Percentiles rank a stretch among this genome's conserved stretches.
Conservation (phyloP, 2,797 vertebrate species). For the Melanogrammus aeglefinus region DNA sequence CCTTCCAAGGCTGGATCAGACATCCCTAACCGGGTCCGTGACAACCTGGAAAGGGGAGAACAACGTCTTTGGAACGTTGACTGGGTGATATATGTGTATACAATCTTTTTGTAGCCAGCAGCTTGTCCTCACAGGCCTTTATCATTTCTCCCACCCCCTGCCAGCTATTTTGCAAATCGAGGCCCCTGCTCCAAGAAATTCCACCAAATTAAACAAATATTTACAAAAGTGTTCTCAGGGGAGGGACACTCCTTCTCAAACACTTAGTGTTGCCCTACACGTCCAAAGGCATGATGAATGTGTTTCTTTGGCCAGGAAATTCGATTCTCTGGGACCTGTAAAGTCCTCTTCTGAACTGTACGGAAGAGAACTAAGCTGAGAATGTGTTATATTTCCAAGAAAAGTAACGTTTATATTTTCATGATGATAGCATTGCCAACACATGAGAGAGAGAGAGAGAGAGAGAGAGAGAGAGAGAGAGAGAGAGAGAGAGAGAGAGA, state of each 20-base stretch:
- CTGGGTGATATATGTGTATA: neutral
- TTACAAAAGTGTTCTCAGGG: conserved; percentile 47
- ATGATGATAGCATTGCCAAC: neutral
- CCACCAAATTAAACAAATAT: conserved; percentile 60
- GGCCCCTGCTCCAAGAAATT: conserved; percentile 44
- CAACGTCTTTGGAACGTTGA: neutral
- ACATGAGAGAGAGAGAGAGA: neutral
- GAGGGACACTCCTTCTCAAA: neutral
- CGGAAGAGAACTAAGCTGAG: conserved; percentile 4
- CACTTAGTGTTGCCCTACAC: conserved; percentile 4
- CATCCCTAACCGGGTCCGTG: neutral
- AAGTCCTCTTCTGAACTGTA: conserved; percentile 3
- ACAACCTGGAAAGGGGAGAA: neutral
- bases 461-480: neutral
- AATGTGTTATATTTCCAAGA: conserved; percentile 1
- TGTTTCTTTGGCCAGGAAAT: conserved; percentile 4
- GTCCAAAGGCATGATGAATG: conserved; percentile 17
- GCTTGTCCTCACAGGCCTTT: conserved; percentile 35
- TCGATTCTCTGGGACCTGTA: conserved; percentile 6
- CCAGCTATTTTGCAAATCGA: conserved; percentile 31
- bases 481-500: too few species aligned
- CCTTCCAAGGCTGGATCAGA: neutral
- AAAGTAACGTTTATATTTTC: neutral
- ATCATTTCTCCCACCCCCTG: conserved; percentile 9
- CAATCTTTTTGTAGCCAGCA: conserved; percentile 15